These are phyloP conservation scores for Buathra laborator DNA, from an alignment of 2,888 invertebrate genomes.

Conservation along the genomic window DNA sequence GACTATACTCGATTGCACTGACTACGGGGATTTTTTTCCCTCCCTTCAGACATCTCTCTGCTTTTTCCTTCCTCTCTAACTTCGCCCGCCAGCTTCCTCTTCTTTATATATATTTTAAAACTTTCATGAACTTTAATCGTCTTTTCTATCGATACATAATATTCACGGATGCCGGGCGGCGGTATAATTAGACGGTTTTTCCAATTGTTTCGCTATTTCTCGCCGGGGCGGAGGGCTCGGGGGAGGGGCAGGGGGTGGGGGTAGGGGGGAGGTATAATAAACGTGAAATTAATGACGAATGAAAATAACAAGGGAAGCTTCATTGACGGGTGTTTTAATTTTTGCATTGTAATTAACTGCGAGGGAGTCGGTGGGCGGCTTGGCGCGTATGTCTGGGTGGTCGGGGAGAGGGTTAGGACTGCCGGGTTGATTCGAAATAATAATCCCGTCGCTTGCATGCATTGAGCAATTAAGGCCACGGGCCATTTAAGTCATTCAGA, in stretches of 20 bases:
- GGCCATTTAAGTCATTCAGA: slow-evolving; percentile 67
- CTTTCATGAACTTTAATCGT: background rate
- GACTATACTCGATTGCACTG: slow-evolving; percentile 25
- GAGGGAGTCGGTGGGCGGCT: slow-evolving; percentile 8
- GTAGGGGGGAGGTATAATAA: slow-evolving; percentile 11
- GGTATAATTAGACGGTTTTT: slow-evolving; percentile 45
- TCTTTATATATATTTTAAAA: background rate
- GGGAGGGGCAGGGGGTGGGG: background rate
- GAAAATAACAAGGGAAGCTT: slow-evolving; percentile 29
- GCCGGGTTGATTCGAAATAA: slow-evolving; percentile 56
- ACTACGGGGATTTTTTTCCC: background rate
- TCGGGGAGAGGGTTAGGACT: background rate
- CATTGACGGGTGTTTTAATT: background rate
- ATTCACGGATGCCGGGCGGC: background rate
- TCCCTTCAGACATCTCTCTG: background rate
- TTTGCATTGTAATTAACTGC: slow-evolving; percentile 43
- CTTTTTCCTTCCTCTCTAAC: background rate
- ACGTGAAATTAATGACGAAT: slow-evolving; percentile 52
- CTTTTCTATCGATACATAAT: slow-evolving; percentile 44
- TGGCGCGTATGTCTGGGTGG: slow-evolving; percentile 8
- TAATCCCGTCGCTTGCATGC: slow-evolving; percentile 65
- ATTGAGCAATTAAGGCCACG: slow-evolving; percentile 68
- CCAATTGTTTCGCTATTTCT: slow-evolving; percentile 50
- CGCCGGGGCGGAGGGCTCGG: too few relatives aligned
- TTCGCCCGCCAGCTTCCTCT: background rate